Conservation (phyloP, 2,797 vertebrate genomes). For the Bovichtus variegatus region DNA sequence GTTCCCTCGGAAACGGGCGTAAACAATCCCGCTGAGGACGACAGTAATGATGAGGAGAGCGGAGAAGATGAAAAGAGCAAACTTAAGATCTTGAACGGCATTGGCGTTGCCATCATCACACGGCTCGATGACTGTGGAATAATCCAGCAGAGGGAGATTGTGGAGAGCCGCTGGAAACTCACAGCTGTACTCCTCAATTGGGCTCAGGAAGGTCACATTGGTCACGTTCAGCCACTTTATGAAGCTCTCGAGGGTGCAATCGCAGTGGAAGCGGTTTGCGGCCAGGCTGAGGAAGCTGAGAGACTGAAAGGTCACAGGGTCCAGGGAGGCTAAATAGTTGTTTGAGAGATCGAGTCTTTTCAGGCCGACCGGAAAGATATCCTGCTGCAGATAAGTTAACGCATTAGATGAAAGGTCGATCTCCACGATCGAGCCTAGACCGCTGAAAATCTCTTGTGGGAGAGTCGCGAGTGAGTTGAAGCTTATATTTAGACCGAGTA, state of each 20-base stretch:
- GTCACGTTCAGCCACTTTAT: slow-evolving; percentile 87
- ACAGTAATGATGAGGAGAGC: slow-evolving; percentile 45
- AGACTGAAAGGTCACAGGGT: slow-evolving; percentile 82
- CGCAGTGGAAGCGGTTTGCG: slow-evolving; percentile 87
- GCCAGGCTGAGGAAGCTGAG: slow-evolving; percentile 81
- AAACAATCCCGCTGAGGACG: slow-evolving; percentile 58
- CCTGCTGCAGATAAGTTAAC: slow-evolving; percentile 80
- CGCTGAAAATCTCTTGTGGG: slow-evolving; percentile 84
- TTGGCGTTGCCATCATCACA: slow-evolving; percentile 80
- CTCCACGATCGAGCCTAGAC: slow-evolving; percentile 79
- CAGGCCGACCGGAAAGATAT: slow-evolving; percentile 84
- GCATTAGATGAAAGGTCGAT: slow-evolving; percentile 88
- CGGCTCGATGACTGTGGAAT: slow-evolving; percentile 67
- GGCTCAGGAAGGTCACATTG: slow-evolving; percentile 74
- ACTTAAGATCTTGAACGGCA: slow-evolving; percentile 65
- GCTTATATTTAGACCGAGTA: slow-evolving; percentile 82
- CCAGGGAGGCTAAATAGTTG: slow-evolving; percentile 86
- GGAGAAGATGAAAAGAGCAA: slow-evolving; percentile 82
- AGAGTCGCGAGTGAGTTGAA: slow-evolving; percentile 85
- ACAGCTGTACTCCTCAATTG: slow-evolving; percentile 76
- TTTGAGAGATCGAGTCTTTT: slow-evolving; percentile 80
- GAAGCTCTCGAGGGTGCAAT: slow-evolving; percentile 85
- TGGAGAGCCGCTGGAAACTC: slow-evolving; percentile 80
- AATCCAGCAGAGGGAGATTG: slow-evolving; percentile 69
- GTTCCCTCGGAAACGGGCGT: slow-evolving; percentile 79